Evolutionary conservation across 2,113 vertebrate species (phyloP), one percentile per base, ranked within the genome.

Genomic region (Heterotis niloticus): DNA sequence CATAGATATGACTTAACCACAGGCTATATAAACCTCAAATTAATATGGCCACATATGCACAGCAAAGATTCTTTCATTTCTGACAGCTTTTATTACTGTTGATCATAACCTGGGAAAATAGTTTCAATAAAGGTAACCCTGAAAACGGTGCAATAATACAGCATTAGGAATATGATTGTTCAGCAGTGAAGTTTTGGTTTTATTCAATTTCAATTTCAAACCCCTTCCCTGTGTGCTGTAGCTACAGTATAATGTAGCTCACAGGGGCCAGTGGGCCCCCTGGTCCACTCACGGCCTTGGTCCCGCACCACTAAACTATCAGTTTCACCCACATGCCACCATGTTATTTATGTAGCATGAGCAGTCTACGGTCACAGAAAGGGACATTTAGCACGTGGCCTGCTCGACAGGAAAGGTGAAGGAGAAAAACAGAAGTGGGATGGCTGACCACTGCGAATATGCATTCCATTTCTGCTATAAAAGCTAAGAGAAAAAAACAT

Each of bases 321-420:
- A 44, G 54, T 23, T 29, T 67, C 26, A 28, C 66, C 44, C 67
- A 12, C 44, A 44, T 70, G 54, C 54, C 56, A 13, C 26, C 29
- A 57, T 76, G 60, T 24, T 62, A 54, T 71, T 62, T 71, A 60
- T 71, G 66, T 60, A 29, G 28, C 51, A 9, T 29, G n/a, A 75
- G 5, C 20, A 34, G 18, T 26, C 57, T 18, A 52, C 29, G 5
- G 10, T 18, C 56, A 28, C 14, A 44, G 34, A 44, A 44, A n/a
- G 77, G 67, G 56, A 59, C 34, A n/a, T n/a, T 71, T 78, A 66
- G 66, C 66, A 62, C 28, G n/a, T 11, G 20, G 29, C n/a, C 77
- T n/a, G n/a, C 23, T 2, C 20, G 59, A 75, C 28, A n/a, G 57
- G 10, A 75, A 75, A 75, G 18, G 57, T 26, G 29, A 64, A n/a